These are phyloP conservation scores for Ruditapes philippinarum DNA, from an alignment of 1,140 invertebrate species.

Conservation along the genomic window DNA sequence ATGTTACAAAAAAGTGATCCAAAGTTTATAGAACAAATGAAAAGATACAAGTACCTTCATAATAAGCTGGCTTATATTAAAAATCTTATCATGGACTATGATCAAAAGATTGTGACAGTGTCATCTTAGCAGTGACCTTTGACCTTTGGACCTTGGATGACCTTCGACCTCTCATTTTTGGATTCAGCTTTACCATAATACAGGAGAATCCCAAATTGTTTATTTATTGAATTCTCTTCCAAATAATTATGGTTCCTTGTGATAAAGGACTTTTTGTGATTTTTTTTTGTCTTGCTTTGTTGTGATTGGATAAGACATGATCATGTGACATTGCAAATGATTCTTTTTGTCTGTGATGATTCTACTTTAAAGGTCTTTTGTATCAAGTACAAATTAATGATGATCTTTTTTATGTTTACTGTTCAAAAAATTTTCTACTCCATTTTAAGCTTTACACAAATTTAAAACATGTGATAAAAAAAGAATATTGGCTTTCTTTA, in stretches of 20 bases:
- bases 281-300: background rate
- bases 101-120: slow-evolving; percentile 84
- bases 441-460: too few species aligned
- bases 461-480: too few species aligned
- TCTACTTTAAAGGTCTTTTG: too few species aligned
- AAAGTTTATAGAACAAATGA: slow-evolving; percentile 91
- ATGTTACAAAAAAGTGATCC: slow-evolving; percentile 92
- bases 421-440: too few species aligned
- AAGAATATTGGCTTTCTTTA: too few species aligned
- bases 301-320: background rate
- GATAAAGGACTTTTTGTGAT: slow-evolving; percentile 13
- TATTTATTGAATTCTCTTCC: slow-evolving; percentile 18
- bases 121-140: background rate
- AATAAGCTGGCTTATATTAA: slow-evolving; percentile 97
- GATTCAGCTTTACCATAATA: slow-evolving; percentile 8
- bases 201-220: background rate
- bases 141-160: background rate
- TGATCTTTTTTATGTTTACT: too few species aligned
- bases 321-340: slow-evolving; percentile 32
- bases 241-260: slow-evolving; percentile 5
- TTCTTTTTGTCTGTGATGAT: background rate
- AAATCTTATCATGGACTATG: slow-evolving; percentile 93
- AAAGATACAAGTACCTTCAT: slow-evolving; percentile 94
- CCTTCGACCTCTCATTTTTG: too few species aligned
- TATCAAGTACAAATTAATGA: too few species aligned